Evolutionary conservation across 2,797 vertebrate genomes (phyloP), one percentile per base, ranked within the genome.

Genomic region (Danio kyathit): DNA sequence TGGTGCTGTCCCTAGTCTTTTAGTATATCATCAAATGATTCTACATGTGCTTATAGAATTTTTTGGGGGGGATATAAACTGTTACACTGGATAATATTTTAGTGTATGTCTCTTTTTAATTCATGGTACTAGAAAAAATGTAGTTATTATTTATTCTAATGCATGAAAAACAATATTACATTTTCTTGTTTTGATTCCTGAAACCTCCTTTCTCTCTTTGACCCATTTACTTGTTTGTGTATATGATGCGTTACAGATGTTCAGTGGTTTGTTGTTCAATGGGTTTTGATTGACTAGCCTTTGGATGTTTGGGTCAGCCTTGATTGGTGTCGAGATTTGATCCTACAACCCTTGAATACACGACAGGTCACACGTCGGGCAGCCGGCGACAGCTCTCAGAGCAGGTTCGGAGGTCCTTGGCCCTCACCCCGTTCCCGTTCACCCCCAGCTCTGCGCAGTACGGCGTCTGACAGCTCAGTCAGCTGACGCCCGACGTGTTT

Each of bases 401-500:
- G 74, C 52, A 74, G 76, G 46, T 80, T 70, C 14, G 49, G 21
- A 48, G 21, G 38, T 76, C 66, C 16, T 44, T 12, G 16, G 21
- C 41, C n/a, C 64, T 59, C 13, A 17, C 46, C 38, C 71, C 19
- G 60, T 69, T 67, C 59, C 46, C 17, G 29, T 60, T 81, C 60
- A 72, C 61, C 64, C 56, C 66, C 52, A 52, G 60, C 52, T 71
- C 73, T 49, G 41, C 12, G 16, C 59, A 59, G 83, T 67, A 79
- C 52, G 29, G n/a, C 19, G 52, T 80, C 81, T 85, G 79, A 87
- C 82, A 86, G 67, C 57, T 85, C 87, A 83, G 87, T 89, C 89
- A 87, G 79, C 85, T 90, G 86, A 90, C 80, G 60, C 87, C 84
- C 88, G 85, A 90, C 89, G 79, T 76, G 86, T 90, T 91, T 90